These are phyloP conservation scores for Latrodectus hesperus DNA, from an alignment of 2,888 invertebrate species.

Conservation along the genomic window DNA sequence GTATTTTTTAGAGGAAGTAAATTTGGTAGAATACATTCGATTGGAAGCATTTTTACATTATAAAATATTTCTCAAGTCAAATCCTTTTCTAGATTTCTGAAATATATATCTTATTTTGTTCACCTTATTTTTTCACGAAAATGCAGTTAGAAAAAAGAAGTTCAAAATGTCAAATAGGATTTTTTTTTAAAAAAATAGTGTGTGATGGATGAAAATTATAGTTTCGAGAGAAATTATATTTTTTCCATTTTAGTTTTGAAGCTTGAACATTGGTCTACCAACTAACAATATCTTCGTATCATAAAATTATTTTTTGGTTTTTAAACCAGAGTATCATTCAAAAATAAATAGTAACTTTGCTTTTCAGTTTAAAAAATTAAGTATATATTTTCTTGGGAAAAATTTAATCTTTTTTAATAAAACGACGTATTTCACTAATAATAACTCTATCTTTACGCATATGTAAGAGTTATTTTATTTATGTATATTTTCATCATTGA, in stretches of 20 bases:
- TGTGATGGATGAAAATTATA: slow-evolving; percentile 37
- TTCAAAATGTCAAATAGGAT: slow-evolving; percentile 36
- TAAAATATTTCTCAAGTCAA: slow-evolving; percentile 4
- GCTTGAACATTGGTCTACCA: slow-evolving; percentile 3
- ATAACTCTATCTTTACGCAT: too few relatives aligned
- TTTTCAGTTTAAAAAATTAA: too few relatives aligned
- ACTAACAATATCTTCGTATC: not conserved
- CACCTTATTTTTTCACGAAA: slow-evolving; percentile 26
- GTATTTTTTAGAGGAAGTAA: too few relatives aligned
- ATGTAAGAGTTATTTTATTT: too few relatives aligned
- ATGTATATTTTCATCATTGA: too few relatives aligned
- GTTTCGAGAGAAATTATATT: slow-evolving; percentile 16
- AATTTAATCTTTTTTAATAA: too few relatives aligned
- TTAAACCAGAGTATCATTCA: not conserved
- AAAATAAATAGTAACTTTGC: not conserved
- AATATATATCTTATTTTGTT: slow-evolving; percentile 27
- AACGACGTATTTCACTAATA: too few relatives aligned
- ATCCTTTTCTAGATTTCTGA: slow-evolving; percentile 22
- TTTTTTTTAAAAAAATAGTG: slow-evolving; percentile 29
- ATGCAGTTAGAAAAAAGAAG: slow-evolving; percentile 33
- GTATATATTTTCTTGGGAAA: too few relatives aligned
- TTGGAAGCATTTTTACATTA: not conserved
- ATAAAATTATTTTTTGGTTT: too few relatives aligned
- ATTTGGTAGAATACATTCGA: too few relatives aligned
- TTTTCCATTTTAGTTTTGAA: not conserved